Base-by-base conservation (phyloP, 2,797 vertebrate genomes). In the Poecilia velifera region DNA sequence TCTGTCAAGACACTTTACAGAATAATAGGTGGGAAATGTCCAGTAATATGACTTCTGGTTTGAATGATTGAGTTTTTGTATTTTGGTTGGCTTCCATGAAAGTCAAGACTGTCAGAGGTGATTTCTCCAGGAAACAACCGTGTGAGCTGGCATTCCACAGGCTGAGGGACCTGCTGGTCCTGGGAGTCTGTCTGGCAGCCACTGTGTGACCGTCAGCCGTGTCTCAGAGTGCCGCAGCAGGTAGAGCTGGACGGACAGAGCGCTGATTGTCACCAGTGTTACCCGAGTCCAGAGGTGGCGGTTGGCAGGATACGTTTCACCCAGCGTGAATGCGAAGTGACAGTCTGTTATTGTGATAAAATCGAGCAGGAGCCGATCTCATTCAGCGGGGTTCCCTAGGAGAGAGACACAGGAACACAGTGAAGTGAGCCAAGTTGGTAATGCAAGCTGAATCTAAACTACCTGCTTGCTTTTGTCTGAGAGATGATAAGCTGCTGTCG, bases 341-440 rank as follows among this genome's bases (percentile, higher is more conserved):
- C 87, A 89, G 84, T 78, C 25, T 16, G 82, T 90, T 87, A 86
- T 87, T 89, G 89, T 91, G 87, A 88, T 89, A 85, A 87, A 84
- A 87, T 80, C 76, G 6, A 92, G 75, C 74, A 51, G 49, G n/a
- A 76, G 68, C 76, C 79, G 55, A 74, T 84, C 59, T 84, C 77
- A 77, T 90, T 89, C 70, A 49, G 75, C 74, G 51, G 71, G 70
- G 72, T 74, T 90, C 77, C 79, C 84, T 82, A 86, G 76, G 87
- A 84, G 86, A 77, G 70, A 74, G 80, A 28, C 78, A 57, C 78
- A 34, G 53, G 7, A 76, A 79, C 72, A 66, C 41, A 2, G 70
- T 59, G 83, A 84, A 72, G 55, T 5, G 1, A 70, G 80, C 84
- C 86, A 88, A 86, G 78, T 84, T 68, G 89, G 89, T 84, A 90